These are phyloP conservation scores for Dolichopus griseipennis DNA, from an alignment of 2,888 invertebrate genomes.

Conservation along the genomic window DNA sequence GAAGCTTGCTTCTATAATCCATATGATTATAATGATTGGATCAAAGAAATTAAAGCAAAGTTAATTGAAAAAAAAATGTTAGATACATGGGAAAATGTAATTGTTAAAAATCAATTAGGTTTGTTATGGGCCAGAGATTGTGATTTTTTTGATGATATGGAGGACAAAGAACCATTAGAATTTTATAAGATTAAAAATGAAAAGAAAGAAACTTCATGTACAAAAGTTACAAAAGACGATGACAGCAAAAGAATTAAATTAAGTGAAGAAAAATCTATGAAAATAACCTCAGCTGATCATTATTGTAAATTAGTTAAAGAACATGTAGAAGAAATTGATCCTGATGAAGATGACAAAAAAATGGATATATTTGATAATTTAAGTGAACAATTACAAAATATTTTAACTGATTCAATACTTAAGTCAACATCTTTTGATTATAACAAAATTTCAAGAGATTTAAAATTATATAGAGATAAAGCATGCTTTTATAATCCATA, in stretches of 20 bases:
- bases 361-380: conserved; percentile 27
- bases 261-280: not conserved
- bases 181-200: conserved; percentile 28
- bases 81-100: conserved; percentile 34
- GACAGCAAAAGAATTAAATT: not conserved
- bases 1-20: conserved; percentile 35
- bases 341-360: conserved; percentile 25
- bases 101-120: conserved; percentile 33
- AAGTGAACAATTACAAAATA: conserved; percentile 33
- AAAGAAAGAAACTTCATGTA: conserved; percentile 7
- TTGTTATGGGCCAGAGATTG: conserved; percentile 34
- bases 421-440: conserved; percentile 27
- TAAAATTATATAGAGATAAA: conserved; percentile 40
- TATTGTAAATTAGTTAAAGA: conserved; percentile 46
- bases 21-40: conserved; percentile 37
- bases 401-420: conserved; percentile 32
- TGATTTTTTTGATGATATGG: conserved; percentile 31
- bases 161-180: conserved; percentile 27
- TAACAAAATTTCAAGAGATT: conserved; percentile 30
- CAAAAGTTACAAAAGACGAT: not conserved
- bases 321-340: conserved; percentile 34
- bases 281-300: conserved; percentile 52
- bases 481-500: conserved; percentile 33
- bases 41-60: conserved; percentile 32
- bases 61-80: conserved; percentile 30